Base-by-base conservation (phyloP, 2,113 vertebrate genomes). In the Micronycteris hirsuta region DNA sequence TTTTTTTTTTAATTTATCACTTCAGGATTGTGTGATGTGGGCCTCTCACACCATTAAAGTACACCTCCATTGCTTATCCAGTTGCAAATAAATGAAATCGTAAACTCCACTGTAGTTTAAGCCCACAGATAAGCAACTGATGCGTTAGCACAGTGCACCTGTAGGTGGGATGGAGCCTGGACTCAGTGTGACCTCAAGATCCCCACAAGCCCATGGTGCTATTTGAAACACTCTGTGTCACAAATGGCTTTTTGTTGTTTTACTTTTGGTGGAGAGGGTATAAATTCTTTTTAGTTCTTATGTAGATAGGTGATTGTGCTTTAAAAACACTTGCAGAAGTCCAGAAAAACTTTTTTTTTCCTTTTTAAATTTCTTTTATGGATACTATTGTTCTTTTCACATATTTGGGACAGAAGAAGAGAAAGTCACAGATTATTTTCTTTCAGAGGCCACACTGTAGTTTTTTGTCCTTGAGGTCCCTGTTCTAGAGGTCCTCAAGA, bases 1-100 rank as follows among this genome's bases (percentile, higher is more conserved):
- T 90, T 63, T 85, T 81, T 80, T 97, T 94, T 41, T 26, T 77
- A 54, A 93, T 58, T 38, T 22, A 24, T 85, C 84, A 82, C 26
- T 28, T 73, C 12, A 65, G 77, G 17, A 68, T 58, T 47, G 36
- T 68, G 36, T 85, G 52, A 85, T 47, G 28, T 73, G 47, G 67
- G 20, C 5, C 54, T 2, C 26, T 92, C 17, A 78, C 3, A 41
- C 56, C n/a, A 22, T 47, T 94, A 36, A 65, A 91, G 83, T 78
- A 74, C 82, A 86, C 26, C 38, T 0, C 2, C 20, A 12, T 31
- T 83, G 26, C 13, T 41, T 19, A 76, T 71, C 41, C 38, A 11
- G 24, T 61, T 17, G 1, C 49, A 74, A 38, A 31, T 33, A 78
- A 58, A 2, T n/a, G 13, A 83, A 73, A 76, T 15, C 65, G 58